Evolutionary conservation across 2,888 invertebrate genomes (phyloP), one percentile per base, ranked within the genome.

Genomic region (Agrochola lota): DNA sequence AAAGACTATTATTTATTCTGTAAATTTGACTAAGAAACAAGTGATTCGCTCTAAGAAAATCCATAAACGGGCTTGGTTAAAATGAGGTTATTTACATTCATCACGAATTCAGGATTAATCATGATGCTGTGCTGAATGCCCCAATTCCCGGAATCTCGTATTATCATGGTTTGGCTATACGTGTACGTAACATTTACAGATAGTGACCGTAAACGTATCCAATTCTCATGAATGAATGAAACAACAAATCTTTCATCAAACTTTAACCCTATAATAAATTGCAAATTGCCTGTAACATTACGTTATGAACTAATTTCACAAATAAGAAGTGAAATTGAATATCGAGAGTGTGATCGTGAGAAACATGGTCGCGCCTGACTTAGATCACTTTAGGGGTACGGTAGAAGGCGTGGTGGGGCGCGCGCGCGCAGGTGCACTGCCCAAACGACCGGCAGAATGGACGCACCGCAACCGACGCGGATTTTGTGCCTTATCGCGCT

Each of bases 361-460:
- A 71, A 76, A 71, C 49, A 71, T 71, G 74, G 63, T 72, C 77
- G 72, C 76, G 80, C 74, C 74, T 79, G 69, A 81, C 73, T 80
- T 43, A 71, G 66, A 80, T 85, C 86, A 84, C 83, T 85, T 87
- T 88, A 87, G 81, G 88, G 88, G 89, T 90, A 77, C 62, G 30
- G 77, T 63, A 64, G 83, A 35, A 83, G 78, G 75, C 52, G 81
- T 88, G 87, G 92, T 80, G 90, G 92, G 90, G 91, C 84, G 80
- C 74, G 72, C 80, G 81, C 64, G 80, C 90, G 82, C 81, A 78
- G 91, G 87, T 88, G 89, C 92, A 91, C 88, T 90, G 90, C 73
- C 89, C 86, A 88, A 89, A 89, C 90, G 90, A 87, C 90, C 91
- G 93, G 91, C 95, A 94, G 87, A 91, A 95, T 95, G 95, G 88